Percentiles rank a stretch among this genome's conserved stretches.
Evolutionary conservation across 2,797 vertebrate species (phyloP).

Genomic region (Sandelia bainsii): DNA sequence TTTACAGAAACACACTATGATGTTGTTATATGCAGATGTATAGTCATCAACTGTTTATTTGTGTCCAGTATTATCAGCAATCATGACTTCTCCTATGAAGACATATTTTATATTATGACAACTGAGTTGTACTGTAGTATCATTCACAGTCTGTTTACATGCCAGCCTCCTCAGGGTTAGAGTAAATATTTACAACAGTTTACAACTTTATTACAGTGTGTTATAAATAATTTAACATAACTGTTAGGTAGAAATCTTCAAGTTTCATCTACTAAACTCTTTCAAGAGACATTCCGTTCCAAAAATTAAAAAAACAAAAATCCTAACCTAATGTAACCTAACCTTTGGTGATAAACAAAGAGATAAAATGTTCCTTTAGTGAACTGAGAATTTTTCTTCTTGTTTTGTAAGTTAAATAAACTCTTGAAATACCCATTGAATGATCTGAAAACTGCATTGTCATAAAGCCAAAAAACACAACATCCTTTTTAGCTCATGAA

Average conservation of each 20-base stretch:
- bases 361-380: background rate
- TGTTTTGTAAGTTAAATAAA: background rate
- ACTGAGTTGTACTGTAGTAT: background rate
- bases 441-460: background rate
- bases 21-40: too few species aligned
- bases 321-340: background rate
- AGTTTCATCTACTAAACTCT: background rate
- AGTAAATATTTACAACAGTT: background rate
- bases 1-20: background rate
- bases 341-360: conserved; percentile 21
- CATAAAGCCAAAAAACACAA: background rate
- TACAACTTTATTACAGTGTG: background rate
- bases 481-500: background rate
- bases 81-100: too few species aligned
- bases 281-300: too few species aligned
- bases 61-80: too few species aligned
- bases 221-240: background rate
- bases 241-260: background rate
- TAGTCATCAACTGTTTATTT: background rate
- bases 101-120: too few species aligned
- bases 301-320: background rate
- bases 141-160: background rate
- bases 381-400: background rate
- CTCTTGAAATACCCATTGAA: background rate
- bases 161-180: background rate